Base-by-base conservation (phyloP, 64 coral and sea anemone species). In the Hydrozoanthus tunicans region DNA sequence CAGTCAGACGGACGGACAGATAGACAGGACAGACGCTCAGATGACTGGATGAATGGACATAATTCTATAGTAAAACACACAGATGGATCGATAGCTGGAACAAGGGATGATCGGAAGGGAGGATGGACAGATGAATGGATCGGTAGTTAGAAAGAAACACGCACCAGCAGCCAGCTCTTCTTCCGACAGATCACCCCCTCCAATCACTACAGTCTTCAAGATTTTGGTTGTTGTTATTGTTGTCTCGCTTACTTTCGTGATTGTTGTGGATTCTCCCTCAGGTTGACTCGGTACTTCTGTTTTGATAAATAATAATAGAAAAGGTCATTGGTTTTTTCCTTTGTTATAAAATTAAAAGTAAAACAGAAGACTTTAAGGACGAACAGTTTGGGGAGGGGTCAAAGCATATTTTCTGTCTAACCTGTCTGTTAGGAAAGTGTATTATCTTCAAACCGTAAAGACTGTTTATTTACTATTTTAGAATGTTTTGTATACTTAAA, bases 221-320 rank as follows among this genome's bases (percentile, higher is more conserved):
- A 88, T 6, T 59, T 72, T 88, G 12, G 84, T 88, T 15, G 84
- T 88, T 88, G 26, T 88, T 74, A 73, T 74, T 14, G 84, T 88
- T 58, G 69, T 88, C 12, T 83, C 81, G 12, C 62, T n/a, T 51
- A 83, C 43, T 20, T 83, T 43, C 32, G 81, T 68, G 81, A 26
- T 69, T 15, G 84, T 88, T 7, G 56, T 88, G 6, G 55, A 74
- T 13, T 13, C 32, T 4, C 69, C 84, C 23, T 74, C 84, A 15
- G 24, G 69, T 24, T 56, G 8, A 11, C 11, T 24, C 32, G 26
- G 68, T 11, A n/a, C 68, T 73, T 88, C 84, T 72, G 57, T 75
- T 59, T 23, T 60, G 59, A 53, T 12, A 82, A 82, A 4, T 43
- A 82, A 64, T 51, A 32, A 6, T 11, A 32, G 80, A 65, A 5